Conservation (phyloP, 1,140 invertebrate genomes). For the Idris sp. region DNA sequence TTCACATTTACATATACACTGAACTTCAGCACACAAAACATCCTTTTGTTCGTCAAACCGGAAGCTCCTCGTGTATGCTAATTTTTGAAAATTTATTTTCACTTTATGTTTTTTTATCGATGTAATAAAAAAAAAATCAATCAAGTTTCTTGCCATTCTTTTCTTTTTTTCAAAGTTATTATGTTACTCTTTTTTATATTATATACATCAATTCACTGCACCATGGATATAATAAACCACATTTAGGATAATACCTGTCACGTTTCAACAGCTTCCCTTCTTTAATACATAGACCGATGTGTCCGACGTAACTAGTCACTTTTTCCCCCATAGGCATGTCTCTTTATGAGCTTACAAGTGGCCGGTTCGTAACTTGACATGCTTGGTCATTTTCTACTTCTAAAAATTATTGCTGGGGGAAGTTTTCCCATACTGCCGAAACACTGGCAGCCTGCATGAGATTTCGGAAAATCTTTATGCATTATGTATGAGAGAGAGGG, state of each 20-base stretch:
- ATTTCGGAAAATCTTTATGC: slow-evolving; percentile 44
- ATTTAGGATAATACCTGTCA: no score
- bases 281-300: slow-evolving; percentile 23
- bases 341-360: slow-evolving; percentile 52
- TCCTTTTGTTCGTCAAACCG: slow-evolving; percentile 48
- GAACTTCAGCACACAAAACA: slow-evolving; percentile 35
- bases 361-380: slow-evolving; percentile 36
- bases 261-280: no score
- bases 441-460: slow-evolving; percentile 36
- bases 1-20: slow-evolving; percentile 47
- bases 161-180: no score
- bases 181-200: no score
- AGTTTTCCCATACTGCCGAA: slow-evolving; percentile 32
- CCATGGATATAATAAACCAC: no score
- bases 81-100: slow-evolving; percentile 18
- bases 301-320: slow-evolving; percentile 36
- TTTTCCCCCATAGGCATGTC: slow-evolving; percentile 39
- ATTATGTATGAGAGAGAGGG: slow-evolving; percentile 34
- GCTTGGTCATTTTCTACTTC: slow-evolving; percentile 51
- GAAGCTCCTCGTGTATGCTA: slow-evolving; percentile 47
- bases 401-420: slow-evolving; percentile 46
- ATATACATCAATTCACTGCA: no score
- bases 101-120: no score
- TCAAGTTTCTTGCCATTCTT: no score
- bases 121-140: no score